These are phyloP conservation scores for Pycnomerus fuliginosus DNA, from an alignment of 2,888 invertebrate species.

Conservation along the genomic window DNA sequence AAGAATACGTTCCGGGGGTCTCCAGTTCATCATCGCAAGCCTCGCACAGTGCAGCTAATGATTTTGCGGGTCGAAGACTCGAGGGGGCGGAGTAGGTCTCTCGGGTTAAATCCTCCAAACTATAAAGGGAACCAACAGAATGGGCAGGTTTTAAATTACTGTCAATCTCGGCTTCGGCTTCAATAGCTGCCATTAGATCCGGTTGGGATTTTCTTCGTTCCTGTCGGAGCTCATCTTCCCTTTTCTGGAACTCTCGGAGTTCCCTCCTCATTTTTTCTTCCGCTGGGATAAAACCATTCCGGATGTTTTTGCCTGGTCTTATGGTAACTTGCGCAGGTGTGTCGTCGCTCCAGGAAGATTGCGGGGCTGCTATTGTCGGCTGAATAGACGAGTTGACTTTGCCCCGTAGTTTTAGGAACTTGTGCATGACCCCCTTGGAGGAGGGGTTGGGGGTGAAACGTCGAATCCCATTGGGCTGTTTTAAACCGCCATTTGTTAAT, in stretches of 20 bases:
- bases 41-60: slow-evolving; percentile 68
- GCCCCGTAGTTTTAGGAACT: slow-evolving; percentile 79
- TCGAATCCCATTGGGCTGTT: slow-evolving; percentile 36
- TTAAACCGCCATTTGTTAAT: slow-evolving; percentile 14
- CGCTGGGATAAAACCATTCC: slow-evolving; percentile 80
- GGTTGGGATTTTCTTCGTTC: slow-evolving; percentile 66
- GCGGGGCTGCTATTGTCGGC: slow-evolving; percentile 26
- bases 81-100: slow-evolving; percentile 1
- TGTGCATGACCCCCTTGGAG: slow-evolving; percentile 77
- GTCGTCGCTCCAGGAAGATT: slow-evolving; percentile 36
- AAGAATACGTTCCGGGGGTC: slow-evolving; percentile 66
- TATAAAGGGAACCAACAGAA: slow-evolving; percentile 9
- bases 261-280: slow-evolving; percentile 79
- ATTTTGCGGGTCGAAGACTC: slow-evolving; percentile 64
- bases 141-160: slow-evolving; percentile 30
- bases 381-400: slow-evolving; percentile 53
- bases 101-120: slow-evolving; percentile 15
- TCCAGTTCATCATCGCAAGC: slow-evolving; percentile 59
- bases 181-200: slow-evolving; percentile 62
- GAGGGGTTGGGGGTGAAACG: slow-evolving; percentile 61
- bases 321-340: slow-evolving; percentile 47
- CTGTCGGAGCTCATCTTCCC: slow-evolving; percentile 58
- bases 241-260: slow-evolving; percentile 76
- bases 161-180: slow-evolving; percentile 55
- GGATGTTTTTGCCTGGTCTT: slow-evolving; percentile 60